Percentiles rank a stretch among this genome's conserved stretches.
phyloP scores from a whole-genome alignment of 1,140 invertebrate genomes.

The Phymastichus coffea region DNA sequence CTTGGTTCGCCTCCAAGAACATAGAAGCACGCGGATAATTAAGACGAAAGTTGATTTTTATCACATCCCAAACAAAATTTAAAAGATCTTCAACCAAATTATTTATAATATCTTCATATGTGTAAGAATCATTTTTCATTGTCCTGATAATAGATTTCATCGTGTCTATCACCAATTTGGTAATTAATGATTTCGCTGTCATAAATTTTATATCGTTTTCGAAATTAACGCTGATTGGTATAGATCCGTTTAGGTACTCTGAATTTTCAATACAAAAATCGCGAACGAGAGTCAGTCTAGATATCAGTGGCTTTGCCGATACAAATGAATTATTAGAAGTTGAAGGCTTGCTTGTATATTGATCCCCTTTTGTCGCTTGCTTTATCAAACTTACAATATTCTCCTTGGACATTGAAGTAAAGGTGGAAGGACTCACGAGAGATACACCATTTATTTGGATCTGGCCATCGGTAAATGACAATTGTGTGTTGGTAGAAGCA shows the following conservation, averaged over 20 bases:
- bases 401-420: constrained; percentile 18
- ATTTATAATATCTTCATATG: too few species aligned
- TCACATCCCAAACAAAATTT: constrained; percentile 1
- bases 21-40: not conserved
- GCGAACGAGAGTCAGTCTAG: not conserved
- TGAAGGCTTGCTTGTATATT: not conserved
- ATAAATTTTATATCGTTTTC: too few species aligned
- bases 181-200: not conserved
- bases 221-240: too few species aligned
- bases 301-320: not conserved
- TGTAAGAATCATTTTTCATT: not conserved
- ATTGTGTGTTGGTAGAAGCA: not conserved
- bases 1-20: not conserved
- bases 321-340: not conserved
- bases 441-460: constrained; percentile 15
- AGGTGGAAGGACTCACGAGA: constrained; percentile 32
- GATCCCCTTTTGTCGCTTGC: too few species aligned
- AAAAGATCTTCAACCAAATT: not conserved
- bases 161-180: too few species aligned
- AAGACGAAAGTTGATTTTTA: not conserved
- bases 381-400: constrained; percentile 1
- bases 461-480: constrained; percentile 26
- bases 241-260: too few species aligned
- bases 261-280: not conserved
- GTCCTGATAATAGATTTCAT: too few species aligned